A percentile compares a stretch with the other conserved stretches of the same genome.
Conservation (phyloP, 1,140 invertebrate species). For the Hyles euphorbiae region DNA sequence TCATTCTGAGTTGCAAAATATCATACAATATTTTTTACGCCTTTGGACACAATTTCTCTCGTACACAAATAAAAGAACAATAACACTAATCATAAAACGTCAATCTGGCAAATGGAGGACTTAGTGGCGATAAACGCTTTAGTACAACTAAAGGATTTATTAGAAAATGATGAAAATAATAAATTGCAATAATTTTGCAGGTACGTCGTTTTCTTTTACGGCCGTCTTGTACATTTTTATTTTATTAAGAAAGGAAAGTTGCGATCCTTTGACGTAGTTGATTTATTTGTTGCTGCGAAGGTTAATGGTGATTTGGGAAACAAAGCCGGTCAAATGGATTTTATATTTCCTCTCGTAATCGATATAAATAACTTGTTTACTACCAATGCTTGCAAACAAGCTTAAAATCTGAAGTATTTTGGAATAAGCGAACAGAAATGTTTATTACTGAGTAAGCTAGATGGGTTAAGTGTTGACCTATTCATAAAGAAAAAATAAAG, state of each 20-base stretch:
- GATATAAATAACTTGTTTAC: too few relatives aligned
- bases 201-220: slow-evolving; percentile 10
- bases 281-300: neutral
- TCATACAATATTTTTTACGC: slow-evolving; percentile 1
- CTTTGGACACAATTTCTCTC: slow-evolving; percentile 7
- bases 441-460: too few relatives aligned
- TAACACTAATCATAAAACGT: slow-evolving; percentile 9
- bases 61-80: slow-evolving; percentile 11
- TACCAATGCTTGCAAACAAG: too few relatives aligned
- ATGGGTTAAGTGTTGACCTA: too few relatives aligned
- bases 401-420: too few relatives aligned
- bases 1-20: too few relatives aligned
- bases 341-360: too few relatives aligned
- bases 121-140: slow-evolving; percentile 18
- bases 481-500: too few relatives aligned
- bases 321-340: neutral
- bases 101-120: slow-evolving; percentile 16
- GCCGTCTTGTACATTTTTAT: neutral
- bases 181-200: slow-evolving; percentile 15
- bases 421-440: too few relatives aligned
- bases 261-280: slow-evolving; percentile 1
- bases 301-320: neutral
- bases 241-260: slow-evolving; percentile 6
- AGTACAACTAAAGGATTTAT: slow-evolving; percentile 11
- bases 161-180: slow-evolving; percentile 9